Evolutionary conservation across 2,888 invertebrate species (phyloP), one percentile per base, ranked within the genome.

Genomic region (Elmis aenea): DNA sequence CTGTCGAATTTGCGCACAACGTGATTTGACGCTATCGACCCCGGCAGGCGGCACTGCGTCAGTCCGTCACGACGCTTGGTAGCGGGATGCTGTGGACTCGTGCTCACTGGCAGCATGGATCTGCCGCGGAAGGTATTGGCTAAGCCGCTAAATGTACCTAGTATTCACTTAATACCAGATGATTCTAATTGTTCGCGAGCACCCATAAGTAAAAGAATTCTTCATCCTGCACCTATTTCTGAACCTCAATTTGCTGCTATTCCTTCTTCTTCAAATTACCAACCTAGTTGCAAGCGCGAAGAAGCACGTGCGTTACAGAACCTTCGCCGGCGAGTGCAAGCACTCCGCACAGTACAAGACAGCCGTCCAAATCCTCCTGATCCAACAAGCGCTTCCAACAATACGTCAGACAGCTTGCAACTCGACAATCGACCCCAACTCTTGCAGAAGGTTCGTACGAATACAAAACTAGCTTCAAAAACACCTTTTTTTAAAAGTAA

Each of bases 231-330:
- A 40, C 42, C 57, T 30, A 52, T 27, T 31, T 50, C 51, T 41
- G 64, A 66, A 50, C 64, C 67, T 14, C 61, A 67, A 48, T 64
- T 68, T 50, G 61, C 65, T 16, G 54, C 63, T 32, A 52, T 67
- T 44, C 65, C 67, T 27, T 57, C 60, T 15, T 57, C 64, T 23
- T 58, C 64, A 36, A 70, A 72, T 53, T 77, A 78, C 53, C 79
- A 80, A 49, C 83, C 83, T 24, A 76, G 79, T 43, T 71, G 77
- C 43, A 70, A 68, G 44, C 72, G 82, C 20, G 84, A 85, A 62
- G 85, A 85, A 66, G 76, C 81, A 42, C 71, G 72, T 28, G 80
- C 81, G 21, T 70, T 85, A 56, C 80, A 81, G 54, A 84, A 84
- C 64, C 71, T 85, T 36, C 70, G 81, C 50, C 77, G 77, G 62